Evolutionary conservation across 2,888 invertebrate species (phyloP), one percentile per base, ranked within the genome.

Genomic region (Mythimna ferrago): DNA sequence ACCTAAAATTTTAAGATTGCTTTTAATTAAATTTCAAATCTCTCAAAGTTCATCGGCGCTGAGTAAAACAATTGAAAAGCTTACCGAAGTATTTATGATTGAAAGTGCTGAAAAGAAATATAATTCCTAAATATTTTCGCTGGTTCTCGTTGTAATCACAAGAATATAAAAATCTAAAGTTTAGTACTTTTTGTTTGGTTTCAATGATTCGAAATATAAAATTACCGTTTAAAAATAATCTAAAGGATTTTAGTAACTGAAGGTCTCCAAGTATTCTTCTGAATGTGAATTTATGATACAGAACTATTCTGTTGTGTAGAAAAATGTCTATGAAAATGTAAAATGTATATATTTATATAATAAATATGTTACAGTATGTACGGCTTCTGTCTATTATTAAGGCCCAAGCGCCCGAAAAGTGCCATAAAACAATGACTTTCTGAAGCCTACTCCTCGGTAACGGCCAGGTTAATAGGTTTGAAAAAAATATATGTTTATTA

Each of bases 21-120:
- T 70, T 70, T 81, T 78, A 76, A 74, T 85, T 74, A 78, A 85
- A 68, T 73, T 73, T 71, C 32, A 71, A 76, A 69, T 81, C 71
- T 78, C 44, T 57, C 57, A 54, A 76, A 65, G 64, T 76, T 76
- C 71, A 82, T 82, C 72, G 78, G 60, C 71, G 62, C n/a, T 62
- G 67, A 38, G 56, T 32, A 65, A 78, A 62, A 71, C 60, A 35
- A 44, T 67, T 71, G 64, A 54, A 71, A 56, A 64, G 63, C 61
- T 67, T 67, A 62, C 38, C 26, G 10, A 77, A 77, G 53, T 57
- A 78, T 77, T 82, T 70, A 54, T 62, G 21, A 68, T 71, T 71
- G 64, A 62, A 79, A 41, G 64, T 81, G 81, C 54, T 60, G 26
- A 51, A 70, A 77, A 76, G 32, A 71, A 67, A 65, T 65, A 66